Evolutionary conservation across 2,797 vertebrate species (phyloP).

Genomic region (Craterocephalus amniculus): DNA sequence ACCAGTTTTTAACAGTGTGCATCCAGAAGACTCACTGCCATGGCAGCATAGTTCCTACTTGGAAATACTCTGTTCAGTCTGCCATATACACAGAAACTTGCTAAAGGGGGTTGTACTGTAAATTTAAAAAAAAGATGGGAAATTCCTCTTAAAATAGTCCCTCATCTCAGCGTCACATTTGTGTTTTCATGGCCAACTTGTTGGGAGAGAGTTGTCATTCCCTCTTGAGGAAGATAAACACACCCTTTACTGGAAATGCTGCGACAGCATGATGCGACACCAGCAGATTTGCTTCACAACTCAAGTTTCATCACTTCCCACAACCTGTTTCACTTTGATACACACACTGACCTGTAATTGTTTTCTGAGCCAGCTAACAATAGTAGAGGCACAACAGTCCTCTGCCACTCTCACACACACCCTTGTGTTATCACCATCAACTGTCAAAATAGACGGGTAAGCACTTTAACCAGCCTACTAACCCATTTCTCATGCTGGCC

Average conservation of each 20-base stretch:
- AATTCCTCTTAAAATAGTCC: constrained; percentile 18
- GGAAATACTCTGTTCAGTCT: neutral
- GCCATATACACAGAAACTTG: neutral
- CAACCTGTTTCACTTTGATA: constrained; percentile 22
- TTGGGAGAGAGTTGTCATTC: constrained; percentile 23
- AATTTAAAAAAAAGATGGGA: neutral
- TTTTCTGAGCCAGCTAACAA: constrained; percentile 6
- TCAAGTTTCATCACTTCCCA: constrained; percentile 18
- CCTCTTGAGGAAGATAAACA: constrained; percentile 33
- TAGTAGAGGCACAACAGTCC: neutral
- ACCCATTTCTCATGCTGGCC: constrained; percentile 51
- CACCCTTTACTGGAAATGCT: constrained; percentile 58
- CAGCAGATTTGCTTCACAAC: constrained; percentile 31
- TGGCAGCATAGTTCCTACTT: neutral
- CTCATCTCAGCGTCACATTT: neutral
- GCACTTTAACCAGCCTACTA: constrained; percentile 51
- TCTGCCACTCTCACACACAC: constrained; percentile 6
- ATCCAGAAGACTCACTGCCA: neutral
- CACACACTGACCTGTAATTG: neutral
- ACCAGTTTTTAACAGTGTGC: constrained; percentile 27
- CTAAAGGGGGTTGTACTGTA: neutral
- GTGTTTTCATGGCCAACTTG: constrained; percentile 37
- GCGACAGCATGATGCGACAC: constrained; percentile 15
- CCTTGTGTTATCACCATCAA: constrained; percentile 27
- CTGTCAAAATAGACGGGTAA: constrained; percentile 34